phyloP scores from a whole-genome alignment of 2,113 vertebrate species.

The Ammodytes dubius region DNA sequence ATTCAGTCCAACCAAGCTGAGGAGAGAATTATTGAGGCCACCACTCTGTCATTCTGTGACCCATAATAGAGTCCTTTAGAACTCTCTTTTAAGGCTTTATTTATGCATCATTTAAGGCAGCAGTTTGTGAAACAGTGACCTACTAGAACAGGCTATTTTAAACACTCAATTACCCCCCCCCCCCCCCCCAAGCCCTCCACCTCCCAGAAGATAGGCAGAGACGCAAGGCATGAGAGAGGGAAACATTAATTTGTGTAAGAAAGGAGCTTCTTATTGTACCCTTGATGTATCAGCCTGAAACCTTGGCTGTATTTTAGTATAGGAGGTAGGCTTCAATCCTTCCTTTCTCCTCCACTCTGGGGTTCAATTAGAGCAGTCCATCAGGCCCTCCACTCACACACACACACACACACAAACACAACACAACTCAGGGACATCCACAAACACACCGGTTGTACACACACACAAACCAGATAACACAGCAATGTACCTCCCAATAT shows the following conservation, averaged over 20 bases:
- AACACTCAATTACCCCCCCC: slow-evolving; percentile 41
- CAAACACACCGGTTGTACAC: not conserved
- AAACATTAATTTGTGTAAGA: slow-evolving; percentile 27
- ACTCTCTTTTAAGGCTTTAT: slow-evolving; percentile 36
- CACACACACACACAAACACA: not conserved
- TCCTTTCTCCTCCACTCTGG: slow-evolving; percentile 19
- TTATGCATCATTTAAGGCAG: slow-evolving; percentile 58
- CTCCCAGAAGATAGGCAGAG: slow-evolving; percentile 1
- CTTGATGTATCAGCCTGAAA: not conserved
- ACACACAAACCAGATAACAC: slow-evolving; percentile 45
- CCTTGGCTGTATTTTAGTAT: slow-evolving; percentile 35
- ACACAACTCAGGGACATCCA: not conserved
- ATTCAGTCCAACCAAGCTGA: slow-evolving; percentile 9
- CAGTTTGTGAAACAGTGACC: slow-evolving; percentile 66
- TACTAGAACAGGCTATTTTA: slow-evolving; percentile 55
- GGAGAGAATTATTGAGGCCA: slow-evolving; percentile 46
- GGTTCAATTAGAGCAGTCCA: slow-evolving; percentile 50
- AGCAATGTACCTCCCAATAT: slow-evolving; percentile 50
- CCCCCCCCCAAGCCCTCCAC: not conserved
- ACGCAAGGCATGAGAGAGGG: not conserved
- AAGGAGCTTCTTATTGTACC: slow-evolving; percentile 18
- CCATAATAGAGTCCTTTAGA: slow-evolving; percentile 29
- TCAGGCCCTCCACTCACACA: slow-evolving; percentile 27
- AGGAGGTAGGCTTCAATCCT: slow-evolving; percentile 31
- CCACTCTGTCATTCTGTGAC: slow-evolving; percentile 11